A percentile compares a stretch with the other conserved stretches of the same genome.
These are phyloP conservation scores for Ichneumoninae sp. DNA, from an alignment of 2,888 invertebrate genomes.

Conservation along the genomic window DNA sequence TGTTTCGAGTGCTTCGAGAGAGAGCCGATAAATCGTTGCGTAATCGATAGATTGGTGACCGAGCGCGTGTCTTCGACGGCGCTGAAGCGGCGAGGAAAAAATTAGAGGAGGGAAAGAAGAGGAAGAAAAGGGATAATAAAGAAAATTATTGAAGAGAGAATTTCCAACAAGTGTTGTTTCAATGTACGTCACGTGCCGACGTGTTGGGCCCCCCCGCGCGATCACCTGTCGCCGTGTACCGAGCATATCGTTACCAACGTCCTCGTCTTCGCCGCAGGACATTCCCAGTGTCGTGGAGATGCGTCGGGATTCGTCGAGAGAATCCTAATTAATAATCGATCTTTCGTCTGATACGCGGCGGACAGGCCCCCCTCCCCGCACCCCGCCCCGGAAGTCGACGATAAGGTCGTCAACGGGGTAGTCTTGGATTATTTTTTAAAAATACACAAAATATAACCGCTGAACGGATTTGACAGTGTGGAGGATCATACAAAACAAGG, in stretches of 20 bases:
- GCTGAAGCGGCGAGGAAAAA: conserved; percentile 40
- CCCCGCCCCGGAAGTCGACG: conserved; percentile 17
- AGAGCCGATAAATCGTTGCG: not conserved
- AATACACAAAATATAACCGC: not conserved
- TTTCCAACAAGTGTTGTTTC: conserved; percentile 68
- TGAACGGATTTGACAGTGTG: conserved; percentile 62
- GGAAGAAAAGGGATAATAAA: not conserved
- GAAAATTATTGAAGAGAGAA: conserved; percentile 39
- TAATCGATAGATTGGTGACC: not conserved
- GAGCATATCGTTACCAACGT: conserved; percentile 69
- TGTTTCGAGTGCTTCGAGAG: not conserved
- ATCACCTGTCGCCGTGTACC: conserved; percentile 62
- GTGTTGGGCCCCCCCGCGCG: conserved; percentile 65
- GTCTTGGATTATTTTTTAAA: conserved; percentile 38
- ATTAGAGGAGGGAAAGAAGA: conserved; percentile 8
- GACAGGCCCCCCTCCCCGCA: not conserved
- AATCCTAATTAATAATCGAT: conserved; percentile 71
- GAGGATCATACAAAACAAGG: conserved; percentile 62
- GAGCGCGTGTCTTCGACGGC: not conserved
- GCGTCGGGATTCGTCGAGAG: conserved; percentile 79
- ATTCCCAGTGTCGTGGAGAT: conserved; percentile 74
- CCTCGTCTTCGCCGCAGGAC: conserved; percentile 75
- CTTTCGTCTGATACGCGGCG: not conserved
- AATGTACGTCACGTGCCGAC: conserved; percentile 79
- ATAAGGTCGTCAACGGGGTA: conserved; percentile 14